Evolutionary conservation across 2,888 invertebrate genomes (phyloP), one percentile per base, ranked within the genome.

Genomic region (Enoplolaimus lenunculus): DNA sequence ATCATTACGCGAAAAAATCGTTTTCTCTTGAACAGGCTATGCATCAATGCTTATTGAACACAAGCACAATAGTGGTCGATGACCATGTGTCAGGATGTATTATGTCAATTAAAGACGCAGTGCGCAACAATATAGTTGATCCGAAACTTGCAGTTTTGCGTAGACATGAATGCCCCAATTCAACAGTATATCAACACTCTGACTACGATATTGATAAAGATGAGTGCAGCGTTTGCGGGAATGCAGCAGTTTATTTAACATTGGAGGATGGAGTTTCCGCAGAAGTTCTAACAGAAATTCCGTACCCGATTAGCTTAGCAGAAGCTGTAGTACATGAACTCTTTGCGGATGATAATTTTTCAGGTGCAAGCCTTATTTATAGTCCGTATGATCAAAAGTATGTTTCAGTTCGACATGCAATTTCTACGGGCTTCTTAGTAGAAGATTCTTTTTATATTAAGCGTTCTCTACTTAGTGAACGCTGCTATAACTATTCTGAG

Each of bases 121-220:
- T 82, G 68, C 75, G 80, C 35, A 76, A 81, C 57, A 82, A 82
- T 34, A 77, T 83, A 45, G 81, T 84, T 71, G 80, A 81, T 75
- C 80, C 78, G 57, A 21, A 45, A 21, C 21, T 45, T 13, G 45
- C 7, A 21, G 21, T 45, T 45, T 7, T 45, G 21, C 7, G 7
- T 7, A 7, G 45, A 21, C 7, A 45, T 7, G 45, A 45, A 21
- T n/a, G n/a, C n/a, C n/a, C n/a, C n/a, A n/a, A n/a, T n/a, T n/a
- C n/a, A n/a, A n/a, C n/a, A n/a, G n/a, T n/a, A n/a, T n/a, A n/a
- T n/a, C n/a, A n/a, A n/a, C n/a, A n/a, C n/a, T n/a, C n/a, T n/a
- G 21, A 21, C 45, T 13, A 45, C 45, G 45, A 45, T 45, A 21
- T 7, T 45, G 45, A 45, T 13, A 13, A 21, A 21, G 21, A 45